Base-by-base conservation (phyloP, 2,888 invertebrate species). In the Archips crataeganus region DNA sequence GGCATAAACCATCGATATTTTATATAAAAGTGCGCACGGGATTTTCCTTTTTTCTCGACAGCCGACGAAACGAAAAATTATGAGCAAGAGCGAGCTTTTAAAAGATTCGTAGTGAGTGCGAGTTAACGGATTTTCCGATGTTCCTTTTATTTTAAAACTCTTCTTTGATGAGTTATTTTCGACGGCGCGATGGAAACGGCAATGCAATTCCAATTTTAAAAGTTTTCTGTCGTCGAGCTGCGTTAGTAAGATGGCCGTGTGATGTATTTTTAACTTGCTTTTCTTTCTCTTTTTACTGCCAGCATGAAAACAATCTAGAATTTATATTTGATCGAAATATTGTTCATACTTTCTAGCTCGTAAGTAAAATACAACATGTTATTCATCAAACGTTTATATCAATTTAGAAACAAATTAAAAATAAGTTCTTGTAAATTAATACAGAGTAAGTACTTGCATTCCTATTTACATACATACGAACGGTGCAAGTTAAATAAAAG, bases 121-220 rank as follows among this genome's bases (percentile, higher is more conserved):
- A 74, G 74, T 74, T 74, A 74, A 74, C 74, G 74, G 74, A 74
- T 70, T 74, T 74, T 74, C 69, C 59, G 42, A 42, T 57, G 60
- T 70, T 70, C 74, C 65, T 74, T 68, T 74, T 74, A 69, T 74
- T 74, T 67, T 59, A 65, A 73, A 78, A 79, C 78, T 80, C 78
- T 81, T 83, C 79, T 81, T 83, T 84, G 80, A 82, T 78, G 79
- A 82, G 81, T 80, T 82, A 82, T 85, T 82, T 83, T 78, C 81
- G 79, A 77, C 66, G 36, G 64, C 57, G 72, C 45, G 62, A 65
- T 65, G 70, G 69, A 15, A 65, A 34, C 64, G 63, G 39, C 71
- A 76, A 76, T 74, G 73, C 64, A 76, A 77, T 79, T 79, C 77
- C 71, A 79, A 76, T 79, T 84, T 82, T 82, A 79, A 81, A 81